Evolutionary conservation across 2,888 invertebrate genomes (phyloP), one percentile per base, ranked within the genome.

Genomic region (Amiota mariae): DNA sequence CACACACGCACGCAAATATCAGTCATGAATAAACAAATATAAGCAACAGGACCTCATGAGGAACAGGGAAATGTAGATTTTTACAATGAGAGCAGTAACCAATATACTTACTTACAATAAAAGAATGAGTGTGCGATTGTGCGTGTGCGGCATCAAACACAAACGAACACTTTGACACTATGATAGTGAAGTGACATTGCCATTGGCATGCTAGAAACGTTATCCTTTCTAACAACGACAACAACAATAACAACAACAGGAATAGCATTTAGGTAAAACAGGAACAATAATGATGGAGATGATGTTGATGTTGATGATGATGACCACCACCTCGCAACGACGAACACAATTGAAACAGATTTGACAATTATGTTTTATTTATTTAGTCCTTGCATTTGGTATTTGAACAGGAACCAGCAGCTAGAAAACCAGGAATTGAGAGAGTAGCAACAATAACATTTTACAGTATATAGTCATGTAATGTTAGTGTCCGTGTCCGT

Each of bases 281-380:
- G 3, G 24, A 24, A 24, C 24, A 24, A 24, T 24, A 24, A 24
- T 24, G 24, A 24, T 24, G 3, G 3, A 1, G 24, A 24, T 24
- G 24, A 24, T 24, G 24, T 24, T 24, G 24, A 24, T 36, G 36
- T 6, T 36, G 36, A 6, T 36, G 36, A 36, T 6, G 6, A 6
- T 36, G 54, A 15, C n/a, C n/a, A 15, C 20, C 8, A 15, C 15
- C 59, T 20, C 18, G 59, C 67, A 49, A 47, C 49, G 20, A 67
- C 10, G 72, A 61, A 74, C 72, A 73, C 81, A 81, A 81, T 81
- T 73, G 75, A 78, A 77, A 76, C 75, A 79, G 79, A 81, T 79
- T 81, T 81, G 80, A 76, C 78, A 77, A 79, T 78, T 78, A 77
- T 81, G 80, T 77, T 81, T 76, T 77, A 81, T 82, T 81, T 79